Evolutionary conservation across 2,888 invertebrate genomes (phyloP).

Genomic region (Epinotia demarniana): DNA sequence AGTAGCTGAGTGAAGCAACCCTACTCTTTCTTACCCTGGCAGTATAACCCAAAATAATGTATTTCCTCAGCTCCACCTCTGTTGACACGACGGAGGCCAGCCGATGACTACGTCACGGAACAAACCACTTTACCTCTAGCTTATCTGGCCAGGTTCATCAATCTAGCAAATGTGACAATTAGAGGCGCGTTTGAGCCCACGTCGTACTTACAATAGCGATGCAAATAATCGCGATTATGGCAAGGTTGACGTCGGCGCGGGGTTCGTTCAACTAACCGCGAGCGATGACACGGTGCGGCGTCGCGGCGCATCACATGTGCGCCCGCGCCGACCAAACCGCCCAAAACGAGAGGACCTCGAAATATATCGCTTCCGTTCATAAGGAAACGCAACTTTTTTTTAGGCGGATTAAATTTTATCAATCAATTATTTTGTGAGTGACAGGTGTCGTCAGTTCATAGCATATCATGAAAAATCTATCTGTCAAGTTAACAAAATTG

Average conservation of each 20-base stretch:
- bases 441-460: not conserved
- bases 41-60: not conserved
- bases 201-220: constrained; percentile 72
- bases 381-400: not conserved
- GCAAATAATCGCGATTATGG: constrained; percentile 84
- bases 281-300: constrained; percentile 82
- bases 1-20: not conserved
- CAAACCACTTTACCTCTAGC: constrained; percentile 17
- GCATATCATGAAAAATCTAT: constrained; percentile 1
- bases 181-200: constrained; percentile 67
- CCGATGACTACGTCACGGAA: constrained; percentile 27
- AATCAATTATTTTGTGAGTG: constrained; percentile 7
- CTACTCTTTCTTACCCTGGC: not conserved
- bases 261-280: constrained; percentile 85
- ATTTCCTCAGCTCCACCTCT: not conserved
- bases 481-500: not conserved
- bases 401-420: not conserved
- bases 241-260: constrained; percentile 82
- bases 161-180: constrained; percentile 63
- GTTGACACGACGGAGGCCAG: not conserved
- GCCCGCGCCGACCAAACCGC: constrained; percentile 48
- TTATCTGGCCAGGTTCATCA: constrained; percentile 49
- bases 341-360: constrained; percentile 12
- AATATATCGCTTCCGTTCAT: not conserved
- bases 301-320: constrained; percentile 65